Evolutionary conservation across 2,113 vertebrate genomes (phyloP).

Genomic region (Lanius collurio): DNA sequence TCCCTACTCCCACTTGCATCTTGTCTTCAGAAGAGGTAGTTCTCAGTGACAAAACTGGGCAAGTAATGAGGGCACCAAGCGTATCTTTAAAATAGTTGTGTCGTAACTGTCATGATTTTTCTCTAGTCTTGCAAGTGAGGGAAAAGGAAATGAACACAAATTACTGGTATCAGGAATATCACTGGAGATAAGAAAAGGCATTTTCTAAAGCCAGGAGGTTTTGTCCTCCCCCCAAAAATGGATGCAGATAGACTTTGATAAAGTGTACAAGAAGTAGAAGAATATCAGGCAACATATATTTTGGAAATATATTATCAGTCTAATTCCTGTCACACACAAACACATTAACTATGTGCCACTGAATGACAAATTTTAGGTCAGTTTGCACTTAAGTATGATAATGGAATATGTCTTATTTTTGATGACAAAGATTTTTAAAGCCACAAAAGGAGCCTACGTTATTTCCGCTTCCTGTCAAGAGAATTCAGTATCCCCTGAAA

Average conservation of each 20-base stretch:
- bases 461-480: background rate
- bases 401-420: background rate
- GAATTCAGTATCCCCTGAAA: fast-evolving
- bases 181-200: background rate
- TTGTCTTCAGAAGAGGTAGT: background rate
- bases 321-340: background rate
- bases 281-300: background rate
- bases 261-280: background rate
- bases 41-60: background rate
- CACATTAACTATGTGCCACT: background rate
- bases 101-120: background rate
- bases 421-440: background rate
- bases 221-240: background rate
- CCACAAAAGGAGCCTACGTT: background rate
- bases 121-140: background rate
- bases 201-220: background rate
- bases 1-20: background rate
- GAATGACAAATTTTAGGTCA: background rate
- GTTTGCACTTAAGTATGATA: background rate
- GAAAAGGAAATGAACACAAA: background rate
- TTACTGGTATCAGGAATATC: background rate
- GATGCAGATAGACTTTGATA: background rate
- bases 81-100: background rate
- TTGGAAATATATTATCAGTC: background rate
- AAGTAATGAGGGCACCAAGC: background rate